Evolutionary conservation across 1,140 invertebrate genomes (phyloP).

Genomic region (Ceratosolen solmsi): DNA sequence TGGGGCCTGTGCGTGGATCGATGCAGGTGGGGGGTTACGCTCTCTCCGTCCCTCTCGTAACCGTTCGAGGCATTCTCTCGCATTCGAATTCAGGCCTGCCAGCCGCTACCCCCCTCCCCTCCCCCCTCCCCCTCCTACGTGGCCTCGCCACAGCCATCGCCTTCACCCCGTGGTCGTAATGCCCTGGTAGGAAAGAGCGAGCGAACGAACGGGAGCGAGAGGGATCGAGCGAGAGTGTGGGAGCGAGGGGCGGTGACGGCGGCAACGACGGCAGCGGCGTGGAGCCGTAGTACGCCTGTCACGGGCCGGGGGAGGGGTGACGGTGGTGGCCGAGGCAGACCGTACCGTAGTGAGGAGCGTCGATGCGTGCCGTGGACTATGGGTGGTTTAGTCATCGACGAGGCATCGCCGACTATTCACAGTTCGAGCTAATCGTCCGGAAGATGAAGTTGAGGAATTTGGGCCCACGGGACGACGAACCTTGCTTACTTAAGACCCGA

Average conservation of each 20-base stretch:
- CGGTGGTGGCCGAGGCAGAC: no score
- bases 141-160: not conserved
- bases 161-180: not conserved
- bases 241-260: no score
- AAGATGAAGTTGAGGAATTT: not conserved
- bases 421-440: no score
- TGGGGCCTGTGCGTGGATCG: conserved; percentile 45
- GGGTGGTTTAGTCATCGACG: conserved; percentile 39
- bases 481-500: not conserved
- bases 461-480: not conserved
- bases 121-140: not conserved
- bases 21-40: conserved; percentile 44
- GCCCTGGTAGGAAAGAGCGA: not conserved
- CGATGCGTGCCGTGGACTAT: not conserved
- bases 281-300: no score
- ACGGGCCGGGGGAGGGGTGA: no score
- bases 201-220: not conserved
- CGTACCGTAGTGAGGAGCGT: conserved; percentile 1
- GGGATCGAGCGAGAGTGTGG: no score
- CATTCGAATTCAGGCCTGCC: not conserved
- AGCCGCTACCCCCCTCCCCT: not conserved
- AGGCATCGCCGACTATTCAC: not conserved
- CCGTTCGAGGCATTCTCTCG: not conserved
- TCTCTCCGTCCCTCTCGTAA: not conserved
- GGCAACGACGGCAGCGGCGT: no score